Evolutionary conservation across 2,888 invertebrate species (phyloP), one percentile per base, ranked within the genome.

Genomic region (Busseola fusca): DNA sequence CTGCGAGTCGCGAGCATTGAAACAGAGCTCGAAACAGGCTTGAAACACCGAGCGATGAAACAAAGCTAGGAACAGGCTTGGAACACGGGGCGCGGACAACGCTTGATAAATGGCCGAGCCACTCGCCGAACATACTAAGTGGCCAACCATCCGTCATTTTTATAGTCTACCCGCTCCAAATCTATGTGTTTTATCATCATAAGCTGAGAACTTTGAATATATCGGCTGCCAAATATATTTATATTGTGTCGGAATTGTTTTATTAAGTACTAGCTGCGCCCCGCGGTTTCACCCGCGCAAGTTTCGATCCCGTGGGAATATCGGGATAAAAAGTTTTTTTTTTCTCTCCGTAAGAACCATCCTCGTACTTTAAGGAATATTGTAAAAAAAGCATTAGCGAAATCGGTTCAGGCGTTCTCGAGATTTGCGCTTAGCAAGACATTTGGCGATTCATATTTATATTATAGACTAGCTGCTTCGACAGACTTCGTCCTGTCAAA

Each of bases 161-260:
- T 82, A 85, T 81, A 76, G 81, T 76, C 81, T 63, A 65, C 54
- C 73, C 64, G 64, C 72, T 73, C 60, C 68, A 81, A 82, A 79
- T 79, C 73, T 81, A 72, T 76, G 81, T 84, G 63, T 84, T 84
- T 84, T 84, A 84, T 80, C 78, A 80, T 84, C 73, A 74, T 74
- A 72, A 78, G 74, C 63, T 27, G 68, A 68, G 71, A 70, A 82
- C 66, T 84, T 75, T 76, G 58, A 82, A 76, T 82, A 74, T 83
- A 81, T 78, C 1, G 76, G 64, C 65, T 69, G 50, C 74, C 68
- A 76, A 78, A 80, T 74, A 69, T 76, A 77, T 74, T 77, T 81
- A 72, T 71, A 64, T 69, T 62, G 57, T 45, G 42, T 30, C 7
- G 30, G 65, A 73, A 81, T 83, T 78, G 72, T 74, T 81, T 76